Conservation (phyloP, 2,888 invertebrate species). For the Carabus problematicus region DNA sequence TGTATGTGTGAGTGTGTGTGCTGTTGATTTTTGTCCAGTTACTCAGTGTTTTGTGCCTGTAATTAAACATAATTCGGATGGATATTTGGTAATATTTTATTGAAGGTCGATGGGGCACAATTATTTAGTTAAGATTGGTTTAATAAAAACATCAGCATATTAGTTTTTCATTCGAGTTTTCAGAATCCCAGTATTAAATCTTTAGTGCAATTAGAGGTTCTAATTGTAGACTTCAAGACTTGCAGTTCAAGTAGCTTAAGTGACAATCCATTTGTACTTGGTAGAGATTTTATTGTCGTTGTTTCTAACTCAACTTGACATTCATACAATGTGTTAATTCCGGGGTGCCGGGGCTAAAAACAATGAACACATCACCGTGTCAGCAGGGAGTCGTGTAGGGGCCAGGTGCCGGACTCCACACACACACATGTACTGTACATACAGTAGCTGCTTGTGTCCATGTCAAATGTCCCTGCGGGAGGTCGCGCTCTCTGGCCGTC, state of each 20-base stretch:
- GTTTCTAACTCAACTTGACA: too few species aligned
- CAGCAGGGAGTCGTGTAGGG: slow-evolving; percentile 55
- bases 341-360: slow-evolving; percentile 21
- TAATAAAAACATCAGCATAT: too few species aligned
- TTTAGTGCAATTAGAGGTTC: too few species aligned
- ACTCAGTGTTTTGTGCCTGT: neutral
- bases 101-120: too few species aligned
- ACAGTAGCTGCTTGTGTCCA: slow-evolving; percentile 6
- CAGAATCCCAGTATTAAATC: too few species aligned
- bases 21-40: slow-evolving; percentile 5
- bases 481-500: slow-evolving; percentile 53
- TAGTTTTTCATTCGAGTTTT: too few species aligned
- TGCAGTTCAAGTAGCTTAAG: too few species aligned
- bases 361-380: slow-evolving; percentile 47
- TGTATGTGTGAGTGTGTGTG: neutral
- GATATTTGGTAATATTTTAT: too few species aligned
- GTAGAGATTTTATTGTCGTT: too few species aligned
- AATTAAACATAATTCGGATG: neutral
- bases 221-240: too few species aligned
- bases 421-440: neutral
- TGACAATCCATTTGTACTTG: too few species aligned
- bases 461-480: slow-evolving; percentile 31
- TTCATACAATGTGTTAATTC: slow-evolving; percentile 12
- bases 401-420: slow-evolving; percentile 47
- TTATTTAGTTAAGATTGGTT: too few species aligned